These are phyloP conservation scores for Conger conger DNA, from an alignment of 2,113 vertebrate species.

Conservation along the genomic window DNA sequence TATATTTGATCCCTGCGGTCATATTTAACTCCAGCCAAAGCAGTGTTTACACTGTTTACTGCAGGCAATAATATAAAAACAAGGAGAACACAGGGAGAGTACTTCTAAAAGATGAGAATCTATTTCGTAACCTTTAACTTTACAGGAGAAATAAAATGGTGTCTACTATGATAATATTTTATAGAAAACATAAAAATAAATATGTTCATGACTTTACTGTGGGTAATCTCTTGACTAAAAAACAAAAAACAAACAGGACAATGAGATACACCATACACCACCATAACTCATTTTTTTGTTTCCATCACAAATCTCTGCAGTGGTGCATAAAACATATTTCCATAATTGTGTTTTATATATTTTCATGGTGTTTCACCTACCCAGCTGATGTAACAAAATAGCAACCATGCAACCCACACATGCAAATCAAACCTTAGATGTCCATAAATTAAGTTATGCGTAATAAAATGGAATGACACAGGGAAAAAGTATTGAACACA, in stretches of 20 bases:
- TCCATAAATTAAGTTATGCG: too few species aligned
- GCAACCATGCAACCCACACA: too few species aligned
- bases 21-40: not conserved
- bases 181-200: not conserved
- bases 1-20: not conserved
- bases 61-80: not conserved
- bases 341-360: not conserved
- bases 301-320: not conserved
- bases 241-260: not conserved
- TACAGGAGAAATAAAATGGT: not conserved
- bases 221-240: not conserved
- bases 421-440: too few species aligned
- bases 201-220: not conserved
- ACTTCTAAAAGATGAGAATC: not conserved
- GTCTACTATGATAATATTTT: not conserved
- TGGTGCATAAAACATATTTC: not conserved
- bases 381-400: not conserved
- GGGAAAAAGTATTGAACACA: too few species aligned
- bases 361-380: too few species aligned
- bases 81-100: not conserved
- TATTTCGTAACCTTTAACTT: not conserved
- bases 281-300: not conserved
- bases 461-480: too few species aligned
- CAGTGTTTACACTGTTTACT: not conserved
- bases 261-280: not conserved